Evolutionary conservation across 2,113 vertebrate species (phyloP).

Genomic region (Capricornis sumatraensis): DNA sequence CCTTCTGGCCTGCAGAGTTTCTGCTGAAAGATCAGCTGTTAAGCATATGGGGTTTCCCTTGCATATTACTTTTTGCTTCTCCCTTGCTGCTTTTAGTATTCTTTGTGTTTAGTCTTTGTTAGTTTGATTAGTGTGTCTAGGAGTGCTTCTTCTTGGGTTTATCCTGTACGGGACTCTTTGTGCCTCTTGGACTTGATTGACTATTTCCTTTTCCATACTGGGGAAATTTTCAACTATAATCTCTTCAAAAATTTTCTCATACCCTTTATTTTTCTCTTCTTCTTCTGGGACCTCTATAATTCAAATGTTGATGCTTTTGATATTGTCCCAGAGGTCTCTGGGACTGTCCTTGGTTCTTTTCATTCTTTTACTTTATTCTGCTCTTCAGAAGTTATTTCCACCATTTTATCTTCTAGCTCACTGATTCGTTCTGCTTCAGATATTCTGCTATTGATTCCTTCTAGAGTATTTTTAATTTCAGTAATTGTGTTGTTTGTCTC

Average conservation of each 20-base stretch:
- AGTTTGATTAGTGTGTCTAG: neutral
- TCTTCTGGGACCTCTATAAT: neutral
- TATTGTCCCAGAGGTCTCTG: neutral
- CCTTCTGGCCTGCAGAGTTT: neutral
- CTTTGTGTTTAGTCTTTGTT: neutral
- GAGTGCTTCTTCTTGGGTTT: neutral
- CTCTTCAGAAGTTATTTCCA: neutral
- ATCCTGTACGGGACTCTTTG: neutral
- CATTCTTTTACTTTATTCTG: neutral
- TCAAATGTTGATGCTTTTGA: neutral
- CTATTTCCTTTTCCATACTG: no score
- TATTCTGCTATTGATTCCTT: neutral
- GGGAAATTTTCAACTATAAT: no score
- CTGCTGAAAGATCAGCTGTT: neutral
- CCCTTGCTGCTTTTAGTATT: neutral
- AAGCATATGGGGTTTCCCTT: neutral
- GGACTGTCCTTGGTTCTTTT: neutral
- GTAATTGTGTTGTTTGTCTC: neutral
- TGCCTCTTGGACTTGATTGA: no score
- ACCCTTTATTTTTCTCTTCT: neutral
- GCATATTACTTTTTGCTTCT: neutral
- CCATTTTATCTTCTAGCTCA: neutral
- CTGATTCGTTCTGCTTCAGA: neutral
- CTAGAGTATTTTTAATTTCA: neutral
- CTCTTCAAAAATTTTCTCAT: neutral